Evolutionary conservation across 1,140 invertebrate genomes (phyloP).

Genomic region (Diabrotica undecimpunctata): DNA sequence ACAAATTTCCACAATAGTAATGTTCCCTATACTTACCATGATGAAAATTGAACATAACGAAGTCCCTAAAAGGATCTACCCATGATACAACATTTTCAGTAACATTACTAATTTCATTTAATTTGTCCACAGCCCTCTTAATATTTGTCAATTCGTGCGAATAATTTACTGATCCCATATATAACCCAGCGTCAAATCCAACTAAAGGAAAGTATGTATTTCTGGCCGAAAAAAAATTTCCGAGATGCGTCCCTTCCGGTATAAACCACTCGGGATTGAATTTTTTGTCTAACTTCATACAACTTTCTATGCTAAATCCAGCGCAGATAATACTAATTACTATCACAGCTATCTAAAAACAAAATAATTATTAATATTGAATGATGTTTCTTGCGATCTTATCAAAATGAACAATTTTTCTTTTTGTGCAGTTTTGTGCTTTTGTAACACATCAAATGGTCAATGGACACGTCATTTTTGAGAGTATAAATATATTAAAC

Average conservation of each 20-base stretch:
- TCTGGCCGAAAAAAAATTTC: slow-evolving; percentile 55
- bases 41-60: slow-evolving; percentile 48
- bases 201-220: slow-evolving; percentile 60
- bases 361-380: neutral
- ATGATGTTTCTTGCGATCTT: no score
- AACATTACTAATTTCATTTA: slow-evolving; percentile 54
- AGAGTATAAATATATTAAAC: no score
- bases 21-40: slow-evolving; percentile 33
- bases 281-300: slow-evolving; percentile 63
- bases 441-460: no score
- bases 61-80: slow-evolving; percentile 60
- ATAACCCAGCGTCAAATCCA: slow-evolving; percentile 63
- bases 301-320: slow-evolving; percentile 58
- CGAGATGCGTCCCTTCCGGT: slow-evolving; percentile 66
- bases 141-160: slow-evolving; percentile 60
- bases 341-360: slow-evolving; percentile 52
- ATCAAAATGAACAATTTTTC: neutral
- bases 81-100: slow-evolving; percentile 59
- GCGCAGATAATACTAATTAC: slow-evolving; percentile 56
- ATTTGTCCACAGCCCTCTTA: slow-evolving; percentile 51
- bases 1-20: no score
- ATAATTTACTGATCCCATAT: slow-evolving; percentile 66
- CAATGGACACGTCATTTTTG: no score
- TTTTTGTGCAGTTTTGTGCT: no score
- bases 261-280: slow-evolving; percentile 79